These are phyloP conservation scores for Natator depressus DNA, from an alignment of 2,113 vertebrate species.

Conservation along the genomic window DNA sequence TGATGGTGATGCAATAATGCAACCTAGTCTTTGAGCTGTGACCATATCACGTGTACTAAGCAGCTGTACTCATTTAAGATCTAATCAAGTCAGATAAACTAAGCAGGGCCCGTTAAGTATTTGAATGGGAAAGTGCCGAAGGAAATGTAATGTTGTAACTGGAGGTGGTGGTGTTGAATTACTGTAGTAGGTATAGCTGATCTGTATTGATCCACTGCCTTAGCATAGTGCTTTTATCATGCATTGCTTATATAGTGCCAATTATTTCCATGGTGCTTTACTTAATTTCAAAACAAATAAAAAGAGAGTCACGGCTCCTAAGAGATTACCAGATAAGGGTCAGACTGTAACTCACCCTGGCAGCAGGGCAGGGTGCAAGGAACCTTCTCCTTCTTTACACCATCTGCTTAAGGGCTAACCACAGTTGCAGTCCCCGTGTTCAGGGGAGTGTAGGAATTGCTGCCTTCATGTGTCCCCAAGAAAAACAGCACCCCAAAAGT, in stretches of 20 bases:
- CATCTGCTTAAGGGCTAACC: too few relatives aligned
- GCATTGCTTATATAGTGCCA: neutral
- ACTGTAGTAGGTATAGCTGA: neutral
- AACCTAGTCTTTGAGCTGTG: neutral
- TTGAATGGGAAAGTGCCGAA: neutral
- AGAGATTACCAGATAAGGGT: neutral
- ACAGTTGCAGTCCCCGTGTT: neutral
- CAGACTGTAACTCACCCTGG: neutral
- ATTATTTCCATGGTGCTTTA: neutral
- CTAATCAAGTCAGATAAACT: neutral
- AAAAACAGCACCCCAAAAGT: neutral
- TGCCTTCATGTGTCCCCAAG: neutral
- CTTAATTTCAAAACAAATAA: neutral
- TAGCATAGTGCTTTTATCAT: neutral
- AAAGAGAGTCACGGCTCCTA: neutral
- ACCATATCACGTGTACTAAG: neutral
- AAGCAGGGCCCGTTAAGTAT: neutral
- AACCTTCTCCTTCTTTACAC: neutral
- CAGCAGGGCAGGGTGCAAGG: neutral
- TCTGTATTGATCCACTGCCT: neutral
- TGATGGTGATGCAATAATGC: neutral
- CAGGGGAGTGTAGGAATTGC: neutral
- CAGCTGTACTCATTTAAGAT: neutral
- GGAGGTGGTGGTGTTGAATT: neutral
- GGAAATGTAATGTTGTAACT: neutral